phyloP scores from a whole-genome alignment of 2,888 invertebrate species.

The Tetragnatha montana region DNA sequence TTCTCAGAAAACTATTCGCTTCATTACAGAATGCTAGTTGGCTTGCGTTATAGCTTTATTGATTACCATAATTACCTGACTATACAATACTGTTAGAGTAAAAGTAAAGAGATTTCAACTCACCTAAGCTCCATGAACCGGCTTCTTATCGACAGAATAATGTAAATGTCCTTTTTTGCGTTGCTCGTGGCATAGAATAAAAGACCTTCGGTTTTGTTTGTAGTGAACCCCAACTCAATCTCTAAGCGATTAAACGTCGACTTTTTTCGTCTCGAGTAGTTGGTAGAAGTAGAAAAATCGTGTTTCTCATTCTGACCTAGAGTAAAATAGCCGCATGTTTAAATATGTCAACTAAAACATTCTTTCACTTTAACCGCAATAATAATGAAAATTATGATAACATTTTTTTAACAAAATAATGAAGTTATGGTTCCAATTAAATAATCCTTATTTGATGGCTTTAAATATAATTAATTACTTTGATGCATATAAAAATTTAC shows the following conservation, averaged over 20 bases:
- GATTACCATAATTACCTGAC: too few relatives aligned
- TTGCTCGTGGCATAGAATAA: conserved; percentile 7
- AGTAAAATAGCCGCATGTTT: background rate
- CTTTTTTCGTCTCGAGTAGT: background rate
- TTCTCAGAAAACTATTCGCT: too few relatives aligned
- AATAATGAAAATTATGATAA: background rate
- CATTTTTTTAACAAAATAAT: background rate
- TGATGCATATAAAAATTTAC: too few relatives aligned
- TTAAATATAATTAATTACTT: too few relatives aligned
- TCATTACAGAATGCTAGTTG: too few relatives aligned
- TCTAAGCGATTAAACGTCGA: background rate
- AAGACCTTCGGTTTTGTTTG: conserved; percentile 17
- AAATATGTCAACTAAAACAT: background rate
- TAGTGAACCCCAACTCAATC: conserved; percentile 23
- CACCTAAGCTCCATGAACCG: conserved; percentile 43
- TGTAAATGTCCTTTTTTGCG: background rate
- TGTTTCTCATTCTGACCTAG: background rate
- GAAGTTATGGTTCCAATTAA: too few relatives aligned
- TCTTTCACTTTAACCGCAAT: background rate
- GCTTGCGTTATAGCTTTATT: too few relatives aligned
- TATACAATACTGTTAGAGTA: too few relatives aligned
- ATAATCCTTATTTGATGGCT: too few relatives aligned
- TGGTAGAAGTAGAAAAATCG: background rate
- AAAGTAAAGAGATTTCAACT: background rate
- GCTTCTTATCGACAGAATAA: conserved; percentile 19